These are phyloP conservation scores for Parthenolecanium corni DNA, from an alignment of 2,888 invertebrate species.

Conservation along the genomic window DNA sequence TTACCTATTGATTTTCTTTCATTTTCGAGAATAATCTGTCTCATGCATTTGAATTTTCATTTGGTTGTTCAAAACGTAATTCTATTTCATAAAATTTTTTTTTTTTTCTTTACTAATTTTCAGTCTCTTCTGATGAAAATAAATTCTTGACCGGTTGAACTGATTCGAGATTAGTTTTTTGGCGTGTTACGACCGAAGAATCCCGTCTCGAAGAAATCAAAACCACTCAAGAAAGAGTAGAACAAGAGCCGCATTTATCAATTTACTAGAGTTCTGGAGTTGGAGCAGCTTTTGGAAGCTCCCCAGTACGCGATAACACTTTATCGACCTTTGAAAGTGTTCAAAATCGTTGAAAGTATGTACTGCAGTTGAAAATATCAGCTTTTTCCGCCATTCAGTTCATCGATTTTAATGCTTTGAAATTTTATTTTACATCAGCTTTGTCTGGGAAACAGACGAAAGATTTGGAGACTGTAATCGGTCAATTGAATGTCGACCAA, in stretches of 20 bases:
- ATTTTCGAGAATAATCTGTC: too few relatives aligned
- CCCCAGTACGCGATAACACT: constrained; percentile 67
- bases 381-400: too few relatives aligned
- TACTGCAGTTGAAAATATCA: too few relatives aligned
- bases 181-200: constrained; percentile 76
- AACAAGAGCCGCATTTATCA: constrained; percentile 71
- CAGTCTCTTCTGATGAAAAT: constrained; percentile 29
- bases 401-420: not conserved
- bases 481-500: constrained; percentile 57
- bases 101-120: not conserved
- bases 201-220: constrained; percentile 47
- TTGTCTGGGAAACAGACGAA: constrained; percentile 43
- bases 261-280: constrained; percentile 69
- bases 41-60: too few relatives aligned
- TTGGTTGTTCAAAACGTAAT: too few relatives aligned
- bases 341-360: constrained; percentile 67
- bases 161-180: constrained; percentile 72
- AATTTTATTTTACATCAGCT: constrained; percentile 30
- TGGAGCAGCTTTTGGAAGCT: constrained; percentile 68
- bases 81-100: not conserved
- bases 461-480: constrained; percentile 52
- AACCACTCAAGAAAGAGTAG: constrained; percentile 50
- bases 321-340: constrained; percentile 65
- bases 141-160: constrained; percentile 42
- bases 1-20: not conserved